These are phyloP conservation scores for Meloidogyne floridensis DNA, from an alignment of 1,140 invertebrate species.

Conservation along the genomic window DNA sequence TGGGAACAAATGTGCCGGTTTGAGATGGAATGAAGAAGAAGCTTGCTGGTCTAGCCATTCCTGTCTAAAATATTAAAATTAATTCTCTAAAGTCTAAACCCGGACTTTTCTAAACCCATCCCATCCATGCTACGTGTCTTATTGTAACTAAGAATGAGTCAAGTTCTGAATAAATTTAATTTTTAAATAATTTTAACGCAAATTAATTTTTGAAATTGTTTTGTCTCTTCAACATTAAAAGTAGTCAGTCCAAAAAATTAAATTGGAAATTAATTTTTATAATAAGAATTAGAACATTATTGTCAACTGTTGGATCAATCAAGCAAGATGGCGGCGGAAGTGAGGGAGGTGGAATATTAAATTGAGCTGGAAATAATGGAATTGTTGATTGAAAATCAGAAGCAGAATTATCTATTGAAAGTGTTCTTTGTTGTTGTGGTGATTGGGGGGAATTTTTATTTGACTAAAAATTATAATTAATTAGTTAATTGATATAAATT, in stretches of 20 bases:
- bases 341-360: neutral
- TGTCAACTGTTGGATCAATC: neutral
- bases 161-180: too few relatives aligned
- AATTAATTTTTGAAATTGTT: too few relatives aligned
- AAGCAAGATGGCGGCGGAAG: neutral
- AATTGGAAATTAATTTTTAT: neutral
- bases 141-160: too few relatives aligned
- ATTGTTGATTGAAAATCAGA: neutral
- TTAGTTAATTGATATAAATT: too few relatives aligned
- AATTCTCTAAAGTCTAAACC: too few relatives aligned
- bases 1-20: neutral
- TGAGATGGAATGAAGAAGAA: conserved; percentile 2
- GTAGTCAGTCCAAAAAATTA: neutral
- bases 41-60: neutral
- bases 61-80: neutral
- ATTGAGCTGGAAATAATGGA: neutral
- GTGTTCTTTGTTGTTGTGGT: neutral
- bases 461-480: neutral
- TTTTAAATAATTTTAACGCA: too few relatives aligned
- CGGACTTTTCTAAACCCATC: too few relatives aligned
- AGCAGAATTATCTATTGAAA: neutral
- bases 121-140: too few relatives aligned
- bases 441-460: neutral
- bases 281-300: neutral
- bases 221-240: too few relatives aligned